These are phyloP conservation scores for Distichodus sexfasciatus DNA, from an alignment of 2,797 vertebrate genomes.

Conservation along the genomic window DNA sequence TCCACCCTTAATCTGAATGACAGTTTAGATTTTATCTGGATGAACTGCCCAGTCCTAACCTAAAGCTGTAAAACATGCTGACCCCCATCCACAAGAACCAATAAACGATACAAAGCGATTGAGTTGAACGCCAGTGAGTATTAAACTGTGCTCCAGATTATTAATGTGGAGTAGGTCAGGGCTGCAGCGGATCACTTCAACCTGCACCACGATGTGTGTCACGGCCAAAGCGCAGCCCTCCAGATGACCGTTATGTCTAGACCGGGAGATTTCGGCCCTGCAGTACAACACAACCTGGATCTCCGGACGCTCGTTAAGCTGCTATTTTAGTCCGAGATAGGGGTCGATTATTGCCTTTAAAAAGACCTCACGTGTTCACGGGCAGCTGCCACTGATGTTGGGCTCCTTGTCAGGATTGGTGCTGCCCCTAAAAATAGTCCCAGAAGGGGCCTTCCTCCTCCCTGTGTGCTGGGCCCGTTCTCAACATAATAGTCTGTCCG, in stretches of 20 bases:
- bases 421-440: constrained; percentile 28
- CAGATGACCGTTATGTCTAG: neutral
- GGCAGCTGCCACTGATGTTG: too few relatives aligned
- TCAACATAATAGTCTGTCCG: too few relatives aligned
- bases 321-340: constrained; percentile 68
- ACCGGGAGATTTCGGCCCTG: neutral
- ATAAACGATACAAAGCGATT: too few relatives aligned
- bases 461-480: too few relatives aligned
- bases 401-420: constrained; percentile 37
- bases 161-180: neutral
- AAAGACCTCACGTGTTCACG: too few relatives aligned
- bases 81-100: too few relatives aligned
- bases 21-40: too few relatives aligned
- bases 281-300: constrained; percentile 45
- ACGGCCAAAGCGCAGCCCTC: neutral
- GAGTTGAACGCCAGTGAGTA: too few relatives aligned
- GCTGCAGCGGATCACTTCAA: neutral
- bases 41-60: too few relatives aligned
- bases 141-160: too few relatives aligned
- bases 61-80: too few relatives aligned
- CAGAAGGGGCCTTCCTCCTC: neutral
- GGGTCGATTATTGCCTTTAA: constrained; percentile 48
- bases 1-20: too few relatives aligned
- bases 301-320: constrained; percentile 45
- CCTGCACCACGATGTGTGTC: neutral